Conservation (phyloP, 2,797 vertebrate genomes). For the Cyprinella venusta region DNA sequence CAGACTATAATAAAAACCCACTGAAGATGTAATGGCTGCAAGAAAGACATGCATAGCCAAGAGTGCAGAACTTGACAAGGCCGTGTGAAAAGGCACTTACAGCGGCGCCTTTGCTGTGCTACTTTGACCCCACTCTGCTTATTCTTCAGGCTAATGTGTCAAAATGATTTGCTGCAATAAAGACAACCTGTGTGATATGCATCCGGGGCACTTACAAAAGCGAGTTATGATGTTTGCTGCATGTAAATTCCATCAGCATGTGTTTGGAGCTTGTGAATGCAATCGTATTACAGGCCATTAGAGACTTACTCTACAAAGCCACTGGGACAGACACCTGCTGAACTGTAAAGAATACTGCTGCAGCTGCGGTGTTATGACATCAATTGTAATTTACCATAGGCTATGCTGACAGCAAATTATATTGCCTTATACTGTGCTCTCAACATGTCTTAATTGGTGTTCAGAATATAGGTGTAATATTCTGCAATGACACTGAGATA, state of each 20-base stretch:
- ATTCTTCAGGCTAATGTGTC: conserved; percentile 36
- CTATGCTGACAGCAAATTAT: background rate
- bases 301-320: conserved; percentile 24
- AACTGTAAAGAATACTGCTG: conserved; percentile 24
- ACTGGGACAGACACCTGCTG: conserved; percentile 22
- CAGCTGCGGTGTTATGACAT: conserved; percentile 6
- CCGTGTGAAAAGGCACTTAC: conserved; percentile 18
- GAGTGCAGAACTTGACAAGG: conserved; percentile 25
- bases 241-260: conserved; percentile 13
- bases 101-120: conserved; percentile 26
- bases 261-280: conserved; percentile 18
- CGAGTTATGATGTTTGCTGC: conserved; percentile 4
- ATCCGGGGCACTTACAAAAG: conserved; percentile 3
- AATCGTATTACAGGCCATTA: conserved; percentile 11
- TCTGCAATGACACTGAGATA: background rate
- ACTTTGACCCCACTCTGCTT: conserved; percentile 9
- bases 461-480: background rate
- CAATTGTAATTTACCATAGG: background rate
- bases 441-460: background rate
- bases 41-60: background rate
- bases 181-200: background rate
- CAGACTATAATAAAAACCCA: background rate
- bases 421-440: background rate
- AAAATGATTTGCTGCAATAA: conserved; percentile 20
- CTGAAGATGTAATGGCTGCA: background rate